Evolutionary conservation across 2,888 invertebrate genomes (phyloP).

Genomic region (Molanna angustata): DNA sequence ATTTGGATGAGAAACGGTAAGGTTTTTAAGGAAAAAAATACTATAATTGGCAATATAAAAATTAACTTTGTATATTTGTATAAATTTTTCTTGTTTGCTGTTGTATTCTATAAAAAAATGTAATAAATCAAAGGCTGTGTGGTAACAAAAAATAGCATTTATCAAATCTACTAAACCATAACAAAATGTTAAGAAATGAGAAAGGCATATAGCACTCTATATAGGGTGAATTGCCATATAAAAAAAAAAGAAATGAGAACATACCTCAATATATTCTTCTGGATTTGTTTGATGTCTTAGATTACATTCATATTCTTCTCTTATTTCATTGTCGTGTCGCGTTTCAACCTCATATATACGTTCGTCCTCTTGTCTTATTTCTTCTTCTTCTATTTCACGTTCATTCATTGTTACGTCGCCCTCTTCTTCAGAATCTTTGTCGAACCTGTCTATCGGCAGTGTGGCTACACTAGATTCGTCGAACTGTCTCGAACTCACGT

Average conservation of each 20-base stretch:
- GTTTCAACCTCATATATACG: slow-evolving; percentile 27
- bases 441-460: slow-evolving; percentile 21
- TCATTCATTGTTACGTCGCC: slow-evolving; percentile 8
- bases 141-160: not conserved
- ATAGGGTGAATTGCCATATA: not conserved
- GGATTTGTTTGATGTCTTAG: slow-evolving; percentile 12
- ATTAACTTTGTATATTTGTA: too few species aligned
- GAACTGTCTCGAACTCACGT: slow-evolving; percentile 27
- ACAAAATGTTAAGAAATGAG: not conserved
- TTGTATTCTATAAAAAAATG: too few species aligned
- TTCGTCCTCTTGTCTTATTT: slow-evolving; percentile 23
- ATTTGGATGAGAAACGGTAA: too few species aligned
- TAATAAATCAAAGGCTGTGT: too few species aligned
- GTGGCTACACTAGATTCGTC: slow-evolving; percentile 26
- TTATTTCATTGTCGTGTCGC: slow-evolving; percentile 19
- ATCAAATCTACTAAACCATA: not conserved
- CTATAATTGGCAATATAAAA: too few species aligned
- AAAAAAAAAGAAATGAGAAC: not conserved
- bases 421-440: slow-evolving; percentile 20
- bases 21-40: too few species aligned
- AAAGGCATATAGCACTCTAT: not conserved
- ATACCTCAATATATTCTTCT: slow-evolving; percentile 22
- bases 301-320: slow-evolving; percentile 34
- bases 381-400: slow-evolving; percentile 29
- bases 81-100: too few species aligned